Evolutionary conservation across 2,888 invertebrate species (phyloP), one percentile per base, ranked within the genome.

Genomic region (Atherix ibis): DNA sequence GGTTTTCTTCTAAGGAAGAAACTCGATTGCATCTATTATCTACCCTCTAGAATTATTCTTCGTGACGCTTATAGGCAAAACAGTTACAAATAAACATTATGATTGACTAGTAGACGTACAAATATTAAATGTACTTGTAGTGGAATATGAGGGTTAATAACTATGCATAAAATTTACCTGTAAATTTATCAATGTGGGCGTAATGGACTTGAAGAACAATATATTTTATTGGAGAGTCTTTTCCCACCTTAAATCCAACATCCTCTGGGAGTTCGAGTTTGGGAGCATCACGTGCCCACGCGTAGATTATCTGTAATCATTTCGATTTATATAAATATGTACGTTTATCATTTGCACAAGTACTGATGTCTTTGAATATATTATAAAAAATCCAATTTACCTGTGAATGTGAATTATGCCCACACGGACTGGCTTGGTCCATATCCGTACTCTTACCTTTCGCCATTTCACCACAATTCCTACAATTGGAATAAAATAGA

Each of bases 401-500:
- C 43, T 61, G 62, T 0, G 58, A 61, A 44, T 81, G 77, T 3
- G 79, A 75, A 4, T 74, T 79, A 22, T 71, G 66, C 1, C 65
- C 67, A 52, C 94, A 95, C 0, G 89, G 84, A 46, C 75, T 76
- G 0, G 76, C 76, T 0, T 66, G 65, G 40, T 66, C 55, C 48
- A 67, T 65, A 4, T 61, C 53, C 0, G 56, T 44, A 26, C 65
- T 63, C 35, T 69, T 64, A 19, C 61, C 62, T 44, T 67, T 61
- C 3, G 70, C 63, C 92, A 94, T 94, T 66, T 92, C 92, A 0
- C 95, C 92, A 54, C 95, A 97, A 55, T 84, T 78, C 89, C 88
- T 79, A 45, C 13, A 28, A 28, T 15, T 15, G 28, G 15, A 13
- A 22, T n/a, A n/a, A n/a, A n/a, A n/a, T n/a, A n/a, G n/a, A n/a